Conservation (phyloP, 2,888 invertebrate species). For the Dasypogon diadema region DNA sequence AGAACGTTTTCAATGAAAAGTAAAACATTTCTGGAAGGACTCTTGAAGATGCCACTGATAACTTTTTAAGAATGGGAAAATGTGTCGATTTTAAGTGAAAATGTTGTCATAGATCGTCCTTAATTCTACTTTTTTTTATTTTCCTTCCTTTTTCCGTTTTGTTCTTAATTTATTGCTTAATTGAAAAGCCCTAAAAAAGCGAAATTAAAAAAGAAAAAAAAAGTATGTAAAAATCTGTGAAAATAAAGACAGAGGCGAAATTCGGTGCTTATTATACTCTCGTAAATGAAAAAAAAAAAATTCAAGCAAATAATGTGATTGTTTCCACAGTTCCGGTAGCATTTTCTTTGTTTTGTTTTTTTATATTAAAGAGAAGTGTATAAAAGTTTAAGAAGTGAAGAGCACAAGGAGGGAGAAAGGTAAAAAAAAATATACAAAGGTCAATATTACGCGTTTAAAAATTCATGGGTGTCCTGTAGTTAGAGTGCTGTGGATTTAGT, state of each 20-base stretch:
- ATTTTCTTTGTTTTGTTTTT: slow-evolving; percentile 34
- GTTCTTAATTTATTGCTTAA: not conserved
- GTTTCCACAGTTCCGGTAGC: not conserved
- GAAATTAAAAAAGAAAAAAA: too few species aligned
- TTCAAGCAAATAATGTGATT: slow-evolving; percentile 28
- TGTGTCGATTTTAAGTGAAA: not conserved
- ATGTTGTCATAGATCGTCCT: not conserved
- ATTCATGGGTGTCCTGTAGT: not conserved
- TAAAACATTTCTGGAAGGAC: not conserved
- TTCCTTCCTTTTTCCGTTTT: not conserved
- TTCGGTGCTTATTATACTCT: too few species aligned
- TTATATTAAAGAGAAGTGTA: not conserved
- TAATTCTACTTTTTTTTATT: not conserved
- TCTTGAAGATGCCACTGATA: not conserved
- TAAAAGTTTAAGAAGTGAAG: slow-evolving; percentile 3
- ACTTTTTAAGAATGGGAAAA: not conserved
- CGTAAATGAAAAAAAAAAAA: not conserved
- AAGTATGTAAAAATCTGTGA: too few species aligned
- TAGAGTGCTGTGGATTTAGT: slow-evolving; percentile 35
- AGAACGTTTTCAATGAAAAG: slow-evolving; percentile 11
- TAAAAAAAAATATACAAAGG: not conserved
- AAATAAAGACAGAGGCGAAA: too few species aligned
- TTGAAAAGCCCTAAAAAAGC: too few species aligned
- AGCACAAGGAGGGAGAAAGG: not conserved
- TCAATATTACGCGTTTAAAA: not conserved